Conservation (phyloP, 2,797 vertebrate species). For the Pampus argenteus region DNA sequence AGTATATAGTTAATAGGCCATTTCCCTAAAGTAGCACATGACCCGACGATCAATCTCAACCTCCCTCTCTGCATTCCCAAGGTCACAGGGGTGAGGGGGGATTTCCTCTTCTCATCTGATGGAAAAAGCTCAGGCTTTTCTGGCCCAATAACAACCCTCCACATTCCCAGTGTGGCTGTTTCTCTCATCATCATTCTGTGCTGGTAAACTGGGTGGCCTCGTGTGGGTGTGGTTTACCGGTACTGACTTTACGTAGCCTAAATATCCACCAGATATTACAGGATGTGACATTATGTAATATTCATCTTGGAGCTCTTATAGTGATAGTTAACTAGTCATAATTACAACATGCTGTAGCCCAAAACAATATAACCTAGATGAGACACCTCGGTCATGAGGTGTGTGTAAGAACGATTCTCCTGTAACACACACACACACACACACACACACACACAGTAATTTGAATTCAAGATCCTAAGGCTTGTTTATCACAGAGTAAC, state of each 20-base stretch:
- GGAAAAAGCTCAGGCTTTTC: constrained; percentile 58
- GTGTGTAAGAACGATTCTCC: constrained; percentile 9
- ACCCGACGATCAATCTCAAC: too few species aligned
- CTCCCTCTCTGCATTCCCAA: constrained; percentile 39
- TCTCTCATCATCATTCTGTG: constrained; percentile 16
- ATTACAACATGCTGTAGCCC: background rate
- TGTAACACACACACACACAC: too few species aligned
- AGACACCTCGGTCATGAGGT: constrained; percentile 30
- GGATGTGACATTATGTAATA: too few species aligned
- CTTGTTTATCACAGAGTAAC: constrained; percentile 30
- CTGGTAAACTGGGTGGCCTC: background rate
- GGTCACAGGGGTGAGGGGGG: constrained; percentile 47
- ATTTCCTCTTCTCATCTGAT: constrained; percentile 65
- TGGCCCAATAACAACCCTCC: constrained; percentile 30
- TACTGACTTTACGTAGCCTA: background rate
- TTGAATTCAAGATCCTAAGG: background rate
- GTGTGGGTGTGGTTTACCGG: constrained; percentile 3
- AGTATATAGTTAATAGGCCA: background rate
- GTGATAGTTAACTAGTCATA: constrained; percentile 3
- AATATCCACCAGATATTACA: background rate
- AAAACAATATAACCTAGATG: constrained; percentile 30
- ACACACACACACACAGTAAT: too few species aligned
- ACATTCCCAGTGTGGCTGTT: constrained; percentile 16
- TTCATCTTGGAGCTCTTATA: too few species aligned
- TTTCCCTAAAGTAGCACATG: constrained; percentile 13